Base-by-base conservation (phyloP, 2,888 invertebrate genomes). In the Ochropleura leucogaster region DNA sequence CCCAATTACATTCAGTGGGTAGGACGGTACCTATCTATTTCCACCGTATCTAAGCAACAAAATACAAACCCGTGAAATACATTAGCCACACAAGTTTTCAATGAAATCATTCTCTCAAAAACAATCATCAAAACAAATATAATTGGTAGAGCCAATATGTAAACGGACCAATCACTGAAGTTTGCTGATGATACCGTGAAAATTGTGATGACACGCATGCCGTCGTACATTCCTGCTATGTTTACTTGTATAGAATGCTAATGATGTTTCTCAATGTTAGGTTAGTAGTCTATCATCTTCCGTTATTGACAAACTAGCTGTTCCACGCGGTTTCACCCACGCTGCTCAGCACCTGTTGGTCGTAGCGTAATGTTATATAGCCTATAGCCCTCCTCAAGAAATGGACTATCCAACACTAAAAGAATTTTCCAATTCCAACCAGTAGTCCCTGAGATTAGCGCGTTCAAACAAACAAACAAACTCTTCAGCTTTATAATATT, bases 81-180 rank as follows among this genome's bases (percentile, higher is more conserved):
- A 80, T 77, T 77, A 55, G 69, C n/a, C 63, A 66, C 80, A 74
- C 84, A 68, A 80, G 74, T 74, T 81, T 72, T 83, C 80, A 81
- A 83, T 74, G 59, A 74, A 81, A 70, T 83, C 80, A 66, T 67
- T 83, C 62, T 64, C 74, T 69, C 1, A 64, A 60, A 69, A 73
- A 80, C 83, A 79, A 80, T 73, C 68, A 83, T 79, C 68, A 79
- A 74, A 83, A 72, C 60, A 83, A 78, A 83, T 79, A 69, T 83
- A 80, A 81, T 81, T 81, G 84, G 80, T 79, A 79, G 55, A 67
- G 67, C 68, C 66, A 79, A 80, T 83, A 80, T 63, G 79, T 83
- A 83, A 78, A 66, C 57, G 55, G 53, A 14, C 69, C 84, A 81
- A 81, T 81, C 80, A 83, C 62, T 40, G 79, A 60, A 53, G 44